Base-by-base conservation (phyloP, 1,140 invertebrate species). In the Bombus pascuorum region DNA sequence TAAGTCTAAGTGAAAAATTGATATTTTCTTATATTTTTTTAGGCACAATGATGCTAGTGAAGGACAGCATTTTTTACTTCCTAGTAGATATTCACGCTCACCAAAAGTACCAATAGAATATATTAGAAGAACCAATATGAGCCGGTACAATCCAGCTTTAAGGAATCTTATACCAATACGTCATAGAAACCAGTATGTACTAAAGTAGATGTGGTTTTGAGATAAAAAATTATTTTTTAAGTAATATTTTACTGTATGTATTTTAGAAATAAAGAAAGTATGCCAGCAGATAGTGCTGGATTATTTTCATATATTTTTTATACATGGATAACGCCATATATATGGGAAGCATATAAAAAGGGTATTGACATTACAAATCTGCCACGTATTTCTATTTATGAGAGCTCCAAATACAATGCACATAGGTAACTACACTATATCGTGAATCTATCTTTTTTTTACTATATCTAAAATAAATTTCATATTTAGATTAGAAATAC, bases 261-360 rank as follows among this genome's bases (percentile, higher is more conserved):
- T 53, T 86, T 39, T 44, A 92, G 92, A 1, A 42, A 84, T 0
- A 87, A 87, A 70, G 86, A 87, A 57, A 72, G 39, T 71, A 89
- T 86, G 81, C 84, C 92, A n/a, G 83, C 82, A 9, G 90, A 93
- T 74, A 88, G 39, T n/a, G 88, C 85, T 37, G 92, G 89, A n/a
- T 85, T 93, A 78, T 92, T 90, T 88, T 93, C 91, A 32, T 96
- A 96, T 75, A 93, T 96, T 13, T 96, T 96, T 32, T 96, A 96
- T 85, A 95, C 95, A 25, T 97, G 97, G 97, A 92, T 97, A 87
- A 96, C 95, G 3, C 93, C 92, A 13, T 95, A 96, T 57, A 95
- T 97, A 93, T 95, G 94, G 93, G 94, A 94, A 66, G 95, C 96
- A 3, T 96, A 96, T 88, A 94, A 94, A 84, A 92, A 94, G 89